phyloP scores from a whole-genome alignment of 2,888 invertebrate genomes.

The Morpho deidamia region DNA sequence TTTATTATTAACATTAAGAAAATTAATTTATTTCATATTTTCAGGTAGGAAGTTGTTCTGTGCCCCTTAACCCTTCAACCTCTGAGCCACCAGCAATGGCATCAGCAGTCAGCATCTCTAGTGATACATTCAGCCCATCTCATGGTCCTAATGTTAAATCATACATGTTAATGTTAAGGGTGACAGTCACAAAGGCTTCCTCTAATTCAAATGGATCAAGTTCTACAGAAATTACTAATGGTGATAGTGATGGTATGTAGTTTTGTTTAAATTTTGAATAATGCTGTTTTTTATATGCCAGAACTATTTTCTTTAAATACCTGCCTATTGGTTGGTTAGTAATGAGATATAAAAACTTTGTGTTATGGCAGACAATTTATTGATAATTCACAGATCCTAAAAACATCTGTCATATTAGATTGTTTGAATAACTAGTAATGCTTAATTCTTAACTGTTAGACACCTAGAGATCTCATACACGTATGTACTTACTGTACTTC shows the following conservation, averaged over 20 bases:
- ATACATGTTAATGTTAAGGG: constrained; percentile 87
- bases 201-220: constrained; percentile 43
- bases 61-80: constrained; percentile 84
- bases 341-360: no score
- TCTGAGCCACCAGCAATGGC: constrained; percentile 82
- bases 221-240: constrained; percentile 70
- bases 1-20: no score
- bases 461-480: no score
- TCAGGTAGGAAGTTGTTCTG: constrained; percentile 83
- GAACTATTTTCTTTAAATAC: no score
- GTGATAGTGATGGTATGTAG: constrained; percentile 68
- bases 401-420: no score
- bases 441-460: no score
- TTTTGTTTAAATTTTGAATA: not conserved
- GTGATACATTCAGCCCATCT: constrained; percentile 88
- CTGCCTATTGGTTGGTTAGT: no score
- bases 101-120: constrained; percentile 90
- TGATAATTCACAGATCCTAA: no score
- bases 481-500: no score
- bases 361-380: no score
- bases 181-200: constrained; percentile 68
- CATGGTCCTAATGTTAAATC: constrained; percentile 90
- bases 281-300: no score
- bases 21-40: not conserved
- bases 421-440: no score